These are phyloP conservation scores for Coranthus polyacanthus DNA, from an alignment of 2,797 vertebrate genomes.

Conservation along the genomic window DNA sequence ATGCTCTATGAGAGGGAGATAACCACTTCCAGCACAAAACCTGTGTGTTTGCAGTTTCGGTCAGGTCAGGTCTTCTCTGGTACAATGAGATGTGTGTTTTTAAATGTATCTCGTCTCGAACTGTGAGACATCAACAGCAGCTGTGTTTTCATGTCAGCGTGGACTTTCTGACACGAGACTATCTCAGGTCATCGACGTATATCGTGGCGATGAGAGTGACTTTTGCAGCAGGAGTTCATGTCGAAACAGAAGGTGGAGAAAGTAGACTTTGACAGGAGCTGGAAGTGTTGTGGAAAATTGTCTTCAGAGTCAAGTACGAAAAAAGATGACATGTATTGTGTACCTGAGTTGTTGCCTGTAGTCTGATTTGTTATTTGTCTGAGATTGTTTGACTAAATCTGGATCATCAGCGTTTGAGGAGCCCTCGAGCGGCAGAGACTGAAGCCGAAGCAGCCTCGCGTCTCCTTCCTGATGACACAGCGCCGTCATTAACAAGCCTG, in stretches of 20 bases:
- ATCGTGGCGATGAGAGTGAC: no score
- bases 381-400: no score
- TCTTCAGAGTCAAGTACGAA: no score
- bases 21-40: background rate
- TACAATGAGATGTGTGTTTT: background rate
- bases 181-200: no score
- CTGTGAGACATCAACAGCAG: background rate
- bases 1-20: background rate
- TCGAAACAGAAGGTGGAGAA: no score
- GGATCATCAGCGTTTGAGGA: background rate
- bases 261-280: no score
- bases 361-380: no score
- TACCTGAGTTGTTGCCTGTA: background rate
- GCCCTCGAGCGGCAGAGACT: conserved; percentile 35
- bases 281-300: no score
- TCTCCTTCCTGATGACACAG: conserved; percentile 51
- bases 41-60: background rate
- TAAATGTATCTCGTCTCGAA: background rate
- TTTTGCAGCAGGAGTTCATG: no score
- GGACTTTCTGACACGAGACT: background rate
- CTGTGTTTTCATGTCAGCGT: background rate
- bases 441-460: conserved; percentile 37
- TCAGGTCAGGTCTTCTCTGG: background rate
- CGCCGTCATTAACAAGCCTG: conserved; percentile 57
- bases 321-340: no score